Base-by-base conservation (phyloP, 2,113 vertebrate species). In the Alectura lathami region DNA sequence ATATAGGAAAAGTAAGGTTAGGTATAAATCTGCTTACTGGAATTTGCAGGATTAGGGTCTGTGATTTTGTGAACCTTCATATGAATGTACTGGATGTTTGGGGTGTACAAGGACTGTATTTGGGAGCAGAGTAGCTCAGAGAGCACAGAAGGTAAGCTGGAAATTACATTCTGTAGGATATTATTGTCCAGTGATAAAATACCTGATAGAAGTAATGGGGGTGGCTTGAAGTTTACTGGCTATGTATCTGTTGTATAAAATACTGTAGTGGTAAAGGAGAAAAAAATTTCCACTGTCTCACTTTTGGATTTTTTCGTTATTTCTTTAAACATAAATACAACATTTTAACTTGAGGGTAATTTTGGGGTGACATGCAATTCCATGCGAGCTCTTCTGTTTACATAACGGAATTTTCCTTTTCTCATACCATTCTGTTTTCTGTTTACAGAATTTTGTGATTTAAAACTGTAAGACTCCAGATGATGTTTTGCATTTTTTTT, bases 401-500 rank as follows among this genome's bases (percentile, higher is more conserved):
- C 62, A 5, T n/a, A 30, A 63, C 27, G 24, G n/a, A 47, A 36
- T 91, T 88, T 78, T 57, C 86, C 76, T 83, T 54, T 87, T 68
- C 21, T 86, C 3, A 2, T 73, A 64, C 67, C 34, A 74, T 87
- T 91, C 79, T 92, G 84, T 73, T 79, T 92, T 91, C 38, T 57
- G 20, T 86, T 89, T 86, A 83, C 18, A 51, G 59, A 81, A 62
- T 48, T 56, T 83, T 88, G 72, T 60, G 17, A 56, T 72, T 83
- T 93, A 43, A 91, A 77, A 91, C 79, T 93, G 34, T 92, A 32
- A 45, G 74, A 51, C 34, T 96, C 53, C 66, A 93, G 34, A 74
- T 88, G 76, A 62, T 53, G 45, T 88, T 96, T 88, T 86, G 36
- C 24, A 42, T 67, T 57, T 50, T 76, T 9, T 47, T 76, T 89